phyloP scores from a whole-genome alignment of 2,888 invertebrate genomes.

The Stenurella melanura region DNA sequence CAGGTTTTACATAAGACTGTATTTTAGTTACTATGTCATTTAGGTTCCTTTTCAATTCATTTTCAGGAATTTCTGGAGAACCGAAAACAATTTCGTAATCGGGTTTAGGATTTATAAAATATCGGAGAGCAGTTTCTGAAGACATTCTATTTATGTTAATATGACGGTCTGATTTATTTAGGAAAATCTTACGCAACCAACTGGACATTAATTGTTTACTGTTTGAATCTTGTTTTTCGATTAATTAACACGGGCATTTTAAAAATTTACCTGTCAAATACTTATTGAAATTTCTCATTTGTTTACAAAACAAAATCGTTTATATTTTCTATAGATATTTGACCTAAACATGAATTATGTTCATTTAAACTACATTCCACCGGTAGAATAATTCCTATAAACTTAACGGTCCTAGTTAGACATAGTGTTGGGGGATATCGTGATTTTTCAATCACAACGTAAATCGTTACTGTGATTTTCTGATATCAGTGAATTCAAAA shows the following conservation, averaged over 20 bases:
- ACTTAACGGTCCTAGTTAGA: no score
- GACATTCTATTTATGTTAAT: slow-evolving; percentile 18
- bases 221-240: slow-evolving; percentile 2
- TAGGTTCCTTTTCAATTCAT: slow-evolving; percentile 46
- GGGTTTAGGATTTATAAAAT: slow-evolving; percentile 60
- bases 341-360: neutral
- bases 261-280: neutral
- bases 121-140: slow-evolving; percentile 41
- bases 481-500: no score
- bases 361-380: slow-evolving; percentile 9
- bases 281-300: neutral
- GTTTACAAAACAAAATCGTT: slow-evolving; percentile 16
- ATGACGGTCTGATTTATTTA: neutral
- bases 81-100: slow-evolving; percentile 53
- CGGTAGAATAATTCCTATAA: no score
- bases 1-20: slow-evolving; percentile 66
- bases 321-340: neutral
- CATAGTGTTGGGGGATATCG: no score
- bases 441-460: no score
- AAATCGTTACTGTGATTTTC: no score
- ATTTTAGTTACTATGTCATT: slow-evolving; percentile 64
- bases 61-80: slow-evolving; percentile 49
- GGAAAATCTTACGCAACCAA: slow-evolving; percentile 11
- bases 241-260: slow-evolving; percentile 12
- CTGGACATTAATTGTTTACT: slow-evolving; percentile 2